Percentiles rank a stretch among this genome's conserved stretches.
These are phyloP conservation scores for Atrichornis clamosus DNA, from an alignment of 2,113 vertebrate species.

Conservation along the genomic window DNA sequence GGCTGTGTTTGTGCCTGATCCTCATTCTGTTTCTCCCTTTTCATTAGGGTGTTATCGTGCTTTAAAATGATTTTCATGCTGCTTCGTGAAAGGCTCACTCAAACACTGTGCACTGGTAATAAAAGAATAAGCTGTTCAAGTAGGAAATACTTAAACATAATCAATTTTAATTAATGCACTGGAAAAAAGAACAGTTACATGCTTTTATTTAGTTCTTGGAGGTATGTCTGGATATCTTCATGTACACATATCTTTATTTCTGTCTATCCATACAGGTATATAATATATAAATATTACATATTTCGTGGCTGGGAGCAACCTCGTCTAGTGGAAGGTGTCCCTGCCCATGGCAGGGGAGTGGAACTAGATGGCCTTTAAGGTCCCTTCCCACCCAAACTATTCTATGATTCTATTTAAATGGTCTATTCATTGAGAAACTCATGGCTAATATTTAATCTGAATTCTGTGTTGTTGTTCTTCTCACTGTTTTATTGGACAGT, in stretches of 20 bases:
- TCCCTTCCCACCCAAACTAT: neutral
- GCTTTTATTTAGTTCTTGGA: neutral
- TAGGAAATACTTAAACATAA: neutral
- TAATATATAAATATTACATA: neutral
- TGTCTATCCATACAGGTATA: rapidly evolving
- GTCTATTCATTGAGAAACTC: neutral
- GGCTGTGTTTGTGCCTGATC: neutral
- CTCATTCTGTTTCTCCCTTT: neutral
- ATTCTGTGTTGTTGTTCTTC: neutral
- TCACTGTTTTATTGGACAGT: neutral
- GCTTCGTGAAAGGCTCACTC: neutral
- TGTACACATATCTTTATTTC: neutral
- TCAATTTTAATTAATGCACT: neutral
- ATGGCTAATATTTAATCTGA: neutral
- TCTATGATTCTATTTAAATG: neutral
- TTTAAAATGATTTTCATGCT: neutral
- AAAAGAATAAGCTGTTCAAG: neutral
- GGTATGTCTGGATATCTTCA: neutral
- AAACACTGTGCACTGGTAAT: neutral
- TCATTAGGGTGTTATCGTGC: neutral
- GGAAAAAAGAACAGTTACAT: neutral
- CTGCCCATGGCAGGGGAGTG: rapidly evolving
- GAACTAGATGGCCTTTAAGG: neutral
- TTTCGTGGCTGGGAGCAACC: neutral
- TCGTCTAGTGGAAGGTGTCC: neutral